Conservation (phyloP, 2,888 invertebrate species). For the Platycheirus rosarum region DNA sequence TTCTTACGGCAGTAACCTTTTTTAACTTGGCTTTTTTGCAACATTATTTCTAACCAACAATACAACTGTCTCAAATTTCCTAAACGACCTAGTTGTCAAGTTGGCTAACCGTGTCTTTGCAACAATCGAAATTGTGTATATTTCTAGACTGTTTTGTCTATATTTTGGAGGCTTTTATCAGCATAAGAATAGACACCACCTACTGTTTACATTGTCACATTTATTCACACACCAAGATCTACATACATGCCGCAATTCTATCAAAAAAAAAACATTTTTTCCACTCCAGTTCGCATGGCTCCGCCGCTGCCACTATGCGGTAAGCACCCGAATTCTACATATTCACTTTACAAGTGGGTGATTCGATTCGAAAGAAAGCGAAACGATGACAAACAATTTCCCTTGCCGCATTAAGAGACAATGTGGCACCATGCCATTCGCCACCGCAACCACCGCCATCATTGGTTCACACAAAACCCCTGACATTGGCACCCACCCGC, state of each 20-base stretch:
- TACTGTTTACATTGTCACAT: conserved; percentile 26
- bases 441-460: conserved; percentile 15
- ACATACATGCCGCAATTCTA: not conserved
- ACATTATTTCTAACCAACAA: conserved; percentile 6
- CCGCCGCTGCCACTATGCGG: conserved; percentile 4
- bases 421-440: conserved; percentile 52
- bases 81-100: conserved; percentile 19
- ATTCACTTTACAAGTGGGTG: conserved; percentile 60
- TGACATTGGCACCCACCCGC: not conserved
- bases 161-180: conserved; percentile 20
- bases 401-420: conserved; percentile 38
- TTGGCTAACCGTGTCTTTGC: conserved; percentile 11
- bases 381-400: conserved; percentile 50
- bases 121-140: conserved; percentile 14
- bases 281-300: conserved; percentile 56
- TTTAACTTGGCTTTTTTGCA: conserved; percentile 20
- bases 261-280: conserved; percentile 27
- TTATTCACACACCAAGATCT: not conserved
- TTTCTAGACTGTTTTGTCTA: not conserved
- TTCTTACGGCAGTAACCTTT: conserved; percentile 5
- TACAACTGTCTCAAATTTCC: conserved; percentile 5
- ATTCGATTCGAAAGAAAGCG: conserved; percentile 52
- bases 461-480: not conserved
- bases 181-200: conserved; percentile 23
- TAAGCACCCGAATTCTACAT: conserved; percentile 58